Evolutionary conservation across 2,113 vertebrate genomes (phyloP).

Genomic region (Passer domesticus): DNA sequence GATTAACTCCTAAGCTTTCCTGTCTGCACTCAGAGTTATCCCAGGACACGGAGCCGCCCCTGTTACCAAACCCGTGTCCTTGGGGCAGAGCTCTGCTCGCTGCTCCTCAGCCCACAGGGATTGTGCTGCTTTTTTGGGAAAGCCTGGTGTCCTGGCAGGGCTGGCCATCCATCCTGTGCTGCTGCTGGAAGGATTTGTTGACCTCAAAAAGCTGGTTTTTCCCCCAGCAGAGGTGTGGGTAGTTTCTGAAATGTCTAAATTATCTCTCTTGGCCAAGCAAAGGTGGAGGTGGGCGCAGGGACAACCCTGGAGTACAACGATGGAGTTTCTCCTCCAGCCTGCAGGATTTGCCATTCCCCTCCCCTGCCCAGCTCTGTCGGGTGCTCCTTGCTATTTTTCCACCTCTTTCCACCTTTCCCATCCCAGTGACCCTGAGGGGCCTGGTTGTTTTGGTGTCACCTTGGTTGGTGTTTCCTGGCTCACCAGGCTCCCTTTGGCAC

Average conservation of each 20-base stretch:
- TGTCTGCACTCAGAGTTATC: slow-evolving; percentile 15
- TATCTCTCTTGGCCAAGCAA: fast-evolving
- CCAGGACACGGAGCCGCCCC: not conserved
- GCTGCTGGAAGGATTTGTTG: not conserved
- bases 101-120: not conserved
- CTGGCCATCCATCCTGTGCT: not conserved
- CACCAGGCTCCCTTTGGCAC: not conserved
- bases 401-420: not conserved
- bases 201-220: not conserved
- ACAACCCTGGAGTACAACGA: fast-evolving
- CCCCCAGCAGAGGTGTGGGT: fast-evolving
- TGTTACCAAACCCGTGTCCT: not conserved
- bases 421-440: not conserved
- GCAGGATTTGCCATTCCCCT: not conserved
- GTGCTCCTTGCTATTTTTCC: not conserved
- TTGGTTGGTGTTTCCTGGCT: not conserved
- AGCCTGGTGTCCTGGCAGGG: not conserved
- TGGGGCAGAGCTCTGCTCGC: not conserved
- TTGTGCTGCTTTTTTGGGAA: not conserved
- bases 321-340: not conserved
- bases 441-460: not conserved
- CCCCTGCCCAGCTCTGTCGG: fast-evolving
- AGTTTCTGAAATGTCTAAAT: not conserved
- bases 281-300: not conserved
- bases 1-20: slow-evolving; percentile 46